Evolutionary conservation across 2,888 invertebrate species (phyloP).

Genomic region (Spilosoma lubricipeda): DNA sequence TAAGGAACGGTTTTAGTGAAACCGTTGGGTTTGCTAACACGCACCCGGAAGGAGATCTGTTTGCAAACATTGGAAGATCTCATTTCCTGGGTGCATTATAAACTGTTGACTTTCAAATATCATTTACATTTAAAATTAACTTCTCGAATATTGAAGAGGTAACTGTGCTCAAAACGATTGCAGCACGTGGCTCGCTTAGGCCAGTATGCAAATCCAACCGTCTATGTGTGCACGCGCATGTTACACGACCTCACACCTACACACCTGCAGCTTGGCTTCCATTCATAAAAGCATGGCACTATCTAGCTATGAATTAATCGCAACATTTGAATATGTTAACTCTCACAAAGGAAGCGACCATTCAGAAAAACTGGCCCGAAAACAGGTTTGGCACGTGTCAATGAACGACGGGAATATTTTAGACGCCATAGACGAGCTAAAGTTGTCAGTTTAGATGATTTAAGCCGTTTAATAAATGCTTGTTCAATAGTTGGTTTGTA

Average conservation of each 20-base stretch:
- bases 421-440: constrained; percentile 72
- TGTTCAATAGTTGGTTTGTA: constrained; percentile 70
- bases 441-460: constrained; percentile 77
- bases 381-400: constrained; percentile 86
- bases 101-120: constrained; percentile 77
- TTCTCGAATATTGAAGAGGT: constrained; percentile 81
- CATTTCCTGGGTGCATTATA: constrained; percentile 63
- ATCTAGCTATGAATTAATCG: constrained; percentile 86
- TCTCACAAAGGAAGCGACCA: constrained; percentile 85
- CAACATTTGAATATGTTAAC: constrained; percentile 86
- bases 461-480: constrained; percentile 78
- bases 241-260: constrained; percentile 67
- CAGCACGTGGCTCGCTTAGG: constrained; percentile 78
- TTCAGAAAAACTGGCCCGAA: constrained; percentile 83
- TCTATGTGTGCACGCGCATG: constrained; percentile 65
- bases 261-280: constrained; percentile 70
- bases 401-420: constrained; percentile 84
- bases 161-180: constrained; percentile 77
- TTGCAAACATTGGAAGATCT: constrained; percentile 61
- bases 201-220: constrained; percentile 79
- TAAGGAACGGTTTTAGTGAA: constrained; percentile 31
- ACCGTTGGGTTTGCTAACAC: constrained; percentile 45
- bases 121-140: constrained; percentile 81
- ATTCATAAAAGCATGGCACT: constrained; percentile 85
- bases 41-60: constrained; percentile 52